phyloP scores from a whole-genome alignment of 2,113 vertebrate genomes.

The Camelus dromedarius region DNA sequence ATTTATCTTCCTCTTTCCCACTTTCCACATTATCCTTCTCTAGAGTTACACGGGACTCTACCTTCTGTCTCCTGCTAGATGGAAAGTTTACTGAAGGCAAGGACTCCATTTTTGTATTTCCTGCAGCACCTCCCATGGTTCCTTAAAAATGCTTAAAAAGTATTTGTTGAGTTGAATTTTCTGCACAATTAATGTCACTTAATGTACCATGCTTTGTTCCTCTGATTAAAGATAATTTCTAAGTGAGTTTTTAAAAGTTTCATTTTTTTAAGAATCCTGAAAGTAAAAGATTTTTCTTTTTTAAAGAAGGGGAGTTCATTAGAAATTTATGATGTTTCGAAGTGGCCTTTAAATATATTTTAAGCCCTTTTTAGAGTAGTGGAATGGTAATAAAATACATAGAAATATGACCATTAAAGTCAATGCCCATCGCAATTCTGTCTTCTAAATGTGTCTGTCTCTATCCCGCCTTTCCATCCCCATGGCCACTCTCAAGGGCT shows the following conservation, averaged over 20 bases:
- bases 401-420: background rate
- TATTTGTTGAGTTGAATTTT: slow-evolving; percentile 19
- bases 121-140: background rate
- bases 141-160: background rate
- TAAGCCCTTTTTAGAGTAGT: background rate
- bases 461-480: background rate
- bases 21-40: background rate
- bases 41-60: background rate
- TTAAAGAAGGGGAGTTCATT: background rate
- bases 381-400: background rate
- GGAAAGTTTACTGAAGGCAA: background rate
- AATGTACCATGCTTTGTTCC: background rate
- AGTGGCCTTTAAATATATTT: background rate
- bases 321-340: background rate
- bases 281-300: slow-evolving; percentile 37
- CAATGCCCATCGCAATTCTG: background rate
- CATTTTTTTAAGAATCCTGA: background rate
- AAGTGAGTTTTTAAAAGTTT: background rate
- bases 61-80: background rate
- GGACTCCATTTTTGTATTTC: background rate
- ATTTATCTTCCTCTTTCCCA: background rate
- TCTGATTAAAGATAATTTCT: background rate
- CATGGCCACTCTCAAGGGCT: background rate
- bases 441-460: background rate
- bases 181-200: background rate